These are phyloP conservation scores for Myotis pilosus DNA, from an alignment of 2,797 vertebrate genomes.

Conservation along the genomic window DNA sequence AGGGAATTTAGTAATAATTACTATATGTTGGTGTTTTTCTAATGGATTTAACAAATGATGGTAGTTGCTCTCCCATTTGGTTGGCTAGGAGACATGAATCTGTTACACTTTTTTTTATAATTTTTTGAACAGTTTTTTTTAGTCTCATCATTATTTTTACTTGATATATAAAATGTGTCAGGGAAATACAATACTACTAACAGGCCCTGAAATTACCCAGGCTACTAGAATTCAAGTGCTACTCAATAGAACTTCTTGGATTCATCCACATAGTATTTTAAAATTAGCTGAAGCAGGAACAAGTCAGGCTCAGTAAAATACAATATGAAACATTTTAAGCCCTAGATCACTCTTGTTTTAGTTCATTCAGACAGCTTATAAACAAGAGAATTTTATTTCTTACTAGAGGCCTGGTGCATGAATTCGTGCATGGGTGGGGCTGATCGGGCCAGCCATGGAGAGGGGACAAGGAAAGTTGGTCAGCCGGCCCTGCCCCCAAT, in stretches of 20 bases:
- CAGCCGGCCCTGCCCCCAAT: too few relatives aligned
- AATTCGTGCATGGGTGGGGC: too few relatives aligned
- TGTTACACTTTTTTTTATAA: background rate
- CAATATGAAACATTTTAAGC: background rate
- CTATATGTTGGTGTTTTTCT: background rate
- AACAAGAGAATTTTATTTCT: background rate
- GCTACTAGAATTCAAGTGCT: background rate
- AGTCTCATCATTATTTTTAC: background rate
- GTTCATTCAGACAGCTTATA: background rate
- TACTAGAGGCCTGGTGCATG: too few relatives aligned
- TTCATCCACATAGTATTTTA: background rate
- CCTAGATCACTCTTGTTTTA: background rate
- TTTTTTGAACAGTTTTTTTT: background rate
- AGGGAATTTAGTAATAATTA: background rate
- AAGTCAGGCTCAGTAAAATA: background rate
- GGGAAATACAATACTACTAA: background rate
- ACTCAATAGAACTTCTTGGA: background rate
- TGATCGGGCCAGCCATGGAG: background rate
- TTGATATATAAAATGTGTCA: background rate
- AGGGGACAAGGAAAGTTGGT: background rate
- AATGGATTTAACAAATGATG: background rate
- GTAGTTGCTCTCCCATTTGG: background rate
- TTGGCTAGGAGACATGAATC: background rate
- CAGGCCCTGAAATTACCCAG: background rate
- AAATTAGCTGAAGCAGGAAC: background rate